Conservation (phyloP, 2,113 vertebrate genomes). For the Microtus oregoni region DNA sequence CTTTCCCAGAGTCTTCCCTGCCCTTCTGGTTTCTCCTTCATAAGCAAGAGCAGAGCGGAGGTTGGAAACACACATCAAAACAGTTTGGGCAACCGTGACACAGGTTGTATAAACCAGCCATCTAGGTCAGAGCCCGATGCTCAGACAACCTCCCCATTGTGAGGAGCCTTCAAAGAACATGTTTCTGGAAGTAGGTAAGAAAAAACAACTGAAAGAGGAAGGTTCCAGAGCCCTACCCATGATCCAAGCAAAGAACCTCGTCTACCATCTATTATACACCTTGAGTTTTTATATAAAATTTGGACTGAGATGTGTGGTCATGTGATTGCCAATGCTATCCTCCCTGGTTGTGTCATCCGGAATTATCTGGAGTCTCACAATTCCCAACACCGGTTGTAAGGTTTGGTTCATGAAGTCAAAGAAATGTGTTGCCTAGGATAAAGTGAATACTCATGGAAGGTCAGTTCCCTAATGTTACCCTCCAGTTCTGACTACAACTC, state of each 20-base stretch:
- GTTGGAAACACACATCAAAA: not conserved
- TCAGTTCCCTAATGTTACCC: not conserved
- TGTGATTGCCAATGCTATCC: no score
- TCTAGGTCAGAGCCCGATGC: not conserved
- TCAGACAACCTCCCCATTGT: not conserved
- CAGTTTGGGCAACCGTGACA: not conserved
- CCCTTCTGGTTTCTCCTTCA: not conserved
- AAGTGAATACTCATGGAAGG: not conserved
- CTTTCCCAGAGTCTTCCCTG: not conserved
- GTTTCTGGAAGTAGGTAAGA: not conserved
- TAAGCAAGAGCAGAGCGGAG: not conserved
- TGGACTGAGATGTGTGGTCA: not conserved
- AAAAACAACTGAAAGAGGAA: not conserved
- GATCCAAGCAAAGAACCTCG: not conserved
- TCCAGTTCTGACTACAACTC: not conserved
- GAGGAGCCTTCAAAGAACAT: not conserved
- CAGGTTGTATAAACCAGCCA: not conserved
- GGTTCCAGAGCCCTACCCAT: not conserved
- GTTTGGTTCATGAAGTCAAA: not conserved
- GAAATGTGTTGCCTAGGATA: not conserved
- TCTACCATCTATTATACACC: not conserved
- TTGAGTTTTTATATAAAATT: not conserved
- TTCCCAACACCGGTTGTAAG: no score
- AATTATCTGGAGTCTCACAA: not conserved
- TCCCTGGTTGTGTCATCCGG: not conserved